Evolutionary conservation across 1,140 invertebrate genomes (phyloP), one percentile per base, ranked within the genome.

Genomic region (Portunus trituberculatus): DNA sequence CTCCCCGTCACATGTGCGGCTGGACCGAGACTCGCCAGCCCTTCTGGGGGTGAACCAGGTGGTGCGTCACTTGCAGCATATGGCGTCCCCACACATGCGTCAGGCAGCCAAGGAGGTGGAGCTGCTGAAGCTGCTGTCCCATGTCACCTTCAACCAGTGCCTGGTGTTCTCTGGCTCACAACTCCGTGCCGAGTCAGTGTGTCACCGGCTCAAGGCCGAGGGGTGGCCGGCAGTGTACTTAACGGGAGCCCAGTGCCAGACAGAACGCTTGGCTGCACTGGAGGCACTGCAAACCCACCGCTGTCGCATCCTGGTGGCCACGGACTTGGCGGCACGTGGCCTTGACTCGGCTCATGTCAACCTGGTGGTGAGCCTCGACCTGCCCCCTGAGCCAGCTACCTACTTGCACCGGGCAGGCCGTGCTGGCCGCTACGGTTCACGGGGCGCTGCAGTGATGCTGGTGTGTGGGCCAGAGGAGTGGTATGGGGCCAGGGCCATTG

Each of bases 331-430:
- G 91, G 98, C 98, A 31, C 97, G 98, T 96, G 98, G 99, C 28
- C 99, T 99, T 96, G 99, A 99, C 97, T 98, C 98, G 12, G 98
- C 98, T 92, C 98, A 99, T 97, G 98, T 99, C 8, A 98, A 99
- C 97, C 97, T 99, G 83, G 98, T 99, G 0, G 98, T 99, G 14
- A 99, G 99, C 97, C 97, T 99, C 96, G 99, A 99, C 97, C 97
- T 98, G 76, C 99, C 99, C 2, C 96, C 96, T 88, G 98, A 99
- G 96, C 97, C 98, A 96, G 98, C 98, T 91, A 99, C 98, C 4
- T 99, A 99, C 97, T 97, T 99, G 94, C 99, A 99, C 97, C 97
- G 99, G 97, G 99, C 99, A 96, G 99, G 99, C 10, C 97, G 99
- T 96, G 99, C 99, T 91, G 99, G 99, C 0, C 97, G 99, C 96